Evolutionary conservation across 2,113 vertebrate species (phyloP).

Genomic region (Pycnonotus jocosus): DNA sequence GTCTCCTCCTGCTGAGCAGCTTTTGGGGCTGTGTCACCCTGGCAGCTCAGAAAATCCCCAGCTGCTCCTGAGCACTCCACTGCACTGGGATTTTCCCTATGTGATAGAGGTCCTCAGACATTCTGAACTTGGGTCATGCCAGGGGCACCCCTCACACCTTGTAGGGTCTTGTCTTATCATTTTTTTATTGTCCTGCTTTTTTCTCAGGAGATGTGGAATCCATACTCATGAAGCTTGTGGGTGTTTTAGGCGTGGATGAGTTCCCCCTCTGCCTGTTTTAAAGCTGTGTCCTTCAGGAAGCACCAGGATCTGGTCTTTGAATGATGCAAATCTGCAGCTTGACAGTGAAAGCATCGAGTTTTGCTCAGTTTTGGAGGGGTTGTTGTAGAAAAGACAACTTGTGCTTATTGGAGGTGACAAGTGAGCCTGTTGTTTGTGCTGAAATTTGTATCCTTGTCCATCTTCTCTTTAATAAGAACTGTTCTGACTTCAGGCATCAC

Average conservation of each 20-base stretch:
- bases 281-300: neutral
- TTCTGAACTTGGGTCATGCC: neutral
- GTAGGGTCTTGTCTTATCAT: neutral
- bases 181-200: neutral
- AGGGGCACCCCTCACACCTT: neutral
- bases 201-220: neutral
- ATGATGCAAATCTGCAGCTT: neutral
- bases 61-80: neutral
- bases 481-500: neutral
- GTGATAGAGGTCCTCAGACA: neutral
- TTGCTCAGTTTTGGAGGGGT: neutral
- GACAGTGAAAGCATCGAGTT: neutral
- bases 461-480: neutral
- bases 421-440: neutral
- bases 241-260: neutral
- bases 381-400: neutral
- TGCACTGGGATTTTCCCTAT: neutral
- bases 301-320: neutral
- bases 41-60: slow-evolving; percentile 4
- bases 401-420: neutral
- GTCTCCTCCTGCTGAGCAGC: slow-evolving; percentile 8
- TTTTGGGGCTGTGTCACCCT: slow-evolving; percentile 32
- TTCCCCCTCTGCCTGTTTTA: neutral
- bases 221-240: rapidly evolving
- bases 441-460: neutral